These are phyloP conservation scores for Nasonovia ribisnigri DNA, from an alignment of 2,888 invertebrate species.

Conservation along the genomic window DNA sequence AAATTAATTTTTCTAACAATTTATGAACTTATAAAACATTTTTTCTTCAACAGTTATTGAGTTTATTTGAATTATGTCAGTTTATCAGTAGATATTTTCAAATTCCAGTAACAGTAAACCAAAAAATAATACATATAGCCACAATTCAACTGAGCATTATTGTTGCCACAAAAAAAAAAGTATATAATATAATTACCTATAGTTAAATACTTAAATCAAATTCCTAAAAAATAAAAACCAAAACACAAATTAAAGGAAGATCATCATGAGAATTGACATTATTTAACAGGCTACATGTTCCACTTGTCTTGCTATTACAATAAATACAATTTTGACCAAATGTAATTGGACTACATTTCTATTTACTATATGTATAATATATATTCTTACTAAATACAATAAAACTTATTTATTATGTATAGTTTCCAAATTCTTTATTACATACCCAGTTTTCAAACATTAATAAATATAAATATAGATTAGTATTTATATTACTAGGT, in stretches of 20 bases:
- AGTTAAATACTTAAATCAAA: slow-evolving; percentile 40
- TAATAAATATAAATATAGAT: slow-evolving; percentile 34
- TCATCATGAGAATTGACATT: slow-evolving; percentile 62
- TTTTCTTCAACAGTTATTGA: slow-evolving; percentile 25
- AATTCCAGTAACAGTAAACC: slow-evolving; percentile 45
- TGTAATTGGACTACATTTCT: slow-evolving; percentile 27
- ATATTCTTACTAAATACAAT: slow-evolving; percentile 34
- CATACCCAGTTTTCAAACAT: slow-evolving; percentile 40
- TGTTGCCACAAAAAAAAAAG: slow-evolving; percentile 44
- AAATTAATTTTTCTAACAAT: background rate
- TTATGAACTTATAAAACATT: background rate
- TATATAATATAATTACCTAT: slow-evolving; percentile 35
- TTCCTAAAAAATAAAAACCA: slow-evolving; percentile 57
- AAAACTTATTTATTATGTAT: slow-evolving; percentile 41
- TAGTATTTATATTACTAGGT: slow-evolving; percentile 24
- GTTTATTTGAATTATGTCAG: slow-evolving; percentile 45
- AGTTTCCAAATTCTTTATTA: slow-evolving; percentile 17
- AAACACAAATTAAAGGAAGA: slow-evolving; percentile 53
- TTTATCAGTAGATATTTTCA: slow-evolving; percentile 31
- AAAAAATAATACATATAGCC: slow-evolving; percentile 50
- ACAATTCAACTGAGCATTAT: slow-evolving; percentile 55
- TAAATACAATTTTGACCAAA: slow-evolving; percentile 54
- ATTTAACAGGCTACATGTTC: slow-evolving; percentile 52
- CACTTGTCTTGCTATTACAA: slow-evolving; percentile 48
- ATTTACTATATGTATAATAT: background rate